A percentile compares a stretch with the other conserved stretches of the same genome.
These are phyloP conservation scores for Arctia plantaginis DNA, from an alignment of 2,888 invertebrate species.

Conservation along the genomic window DNA sequence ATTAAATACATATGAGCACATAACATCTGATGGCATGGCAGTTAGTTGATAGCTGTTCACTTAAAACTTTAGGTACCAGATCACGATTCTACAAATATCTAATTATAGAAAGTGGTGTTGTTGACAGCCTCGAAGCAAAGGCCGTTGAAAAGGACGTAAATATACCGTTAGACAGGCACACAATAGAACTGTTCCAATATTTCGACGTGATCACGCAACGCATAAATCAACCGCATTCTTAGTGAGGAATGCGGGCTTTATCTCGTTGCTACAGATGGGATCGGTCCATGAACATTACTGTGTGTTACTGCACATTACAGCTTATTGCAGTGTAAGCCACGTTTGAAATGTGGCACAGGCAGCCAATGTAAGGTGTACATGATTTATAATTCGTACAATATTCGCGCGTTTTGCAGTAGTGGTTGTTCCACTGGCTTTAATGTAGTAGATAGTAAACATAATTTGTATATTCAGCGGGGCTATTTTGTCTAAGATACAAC, in stretches of 20 bases:
- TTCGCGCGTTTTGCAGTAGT: neutral
- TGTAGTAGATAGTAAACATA: neutral
- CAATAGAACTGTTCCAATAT: constrained; percentile 45
- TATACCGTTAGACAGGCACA: constrained; percentile 32
- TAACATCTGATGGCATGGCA: too few species aligned
- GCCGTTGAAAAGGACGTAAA: constrained; percentile 34
- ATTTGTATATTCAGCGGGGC: neutral
- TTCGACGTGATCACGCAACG: constrained; percentile 34
- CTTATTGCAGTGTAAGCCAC: neutral
- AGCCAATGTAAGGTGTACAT: neutral
- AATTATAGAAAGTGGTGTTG: neutral
- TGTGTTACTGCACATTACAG: constrained; percentile 20
- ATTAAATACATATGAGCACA: too few species aligned
- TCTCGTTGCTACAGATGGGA: constrained; percentile 15
- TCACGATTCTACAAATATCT: neutral
- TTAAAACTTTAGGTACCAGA: neutral
- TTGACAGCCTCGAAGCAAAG: constrained; percentile 25
- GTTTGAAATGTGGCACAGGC: neutral
- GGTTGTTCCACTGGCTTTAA: neutral
- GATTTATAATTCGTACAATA: neutral
- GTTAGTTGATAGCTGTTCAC: neutral
- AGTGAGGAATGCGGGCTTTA: constrained; percentile 33
- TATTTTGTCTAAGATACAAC: neutral
- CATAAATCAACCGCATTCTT: constrained; percentile 46
- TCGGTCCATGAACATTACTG: constrained; percentile 24